Evolutionary conservation across 2,797 vertebrate species (phyloP).

Genomic region (Hippopotamyrus pictus): DNA sequence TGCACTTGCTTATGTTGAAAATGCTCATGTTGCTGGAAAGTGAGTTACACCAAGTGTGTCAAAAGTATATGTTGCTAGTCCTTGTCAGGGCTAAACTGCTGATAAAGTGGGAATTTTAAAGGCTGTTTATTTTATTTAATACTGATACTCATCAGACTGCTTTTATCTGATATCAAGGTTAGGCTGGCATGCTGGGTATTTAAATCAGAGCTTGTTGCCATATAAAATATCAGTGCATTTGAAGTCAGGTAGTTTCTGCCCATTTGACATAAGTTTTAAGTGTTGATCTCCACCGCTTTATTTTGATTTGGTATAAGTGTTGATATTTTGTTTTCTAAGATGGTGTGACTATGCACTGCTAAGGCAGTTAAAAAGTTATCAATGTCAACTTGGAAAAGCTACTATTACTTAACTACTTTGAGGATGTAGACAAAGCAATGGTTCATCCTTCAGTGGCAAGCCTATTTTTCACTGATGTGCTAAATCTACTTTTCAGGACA

Average conservation of each 20-base stretch:
- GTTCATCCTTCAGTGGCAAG: neutral
- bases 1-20: slow-evolving; percentile 78
- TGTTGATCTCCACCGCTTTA: neutral
- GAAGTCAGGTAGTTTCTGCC: neutral
- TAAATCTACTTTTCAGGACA: slow-evolving; percentile 66
- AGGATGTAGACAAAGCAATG: neutral
- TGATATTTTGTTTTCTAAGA: neutral
- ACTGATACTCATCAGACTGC: neutral
- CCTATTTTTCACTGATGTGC: neutral
- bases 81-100: neutral
- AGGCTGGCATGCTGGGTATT: neutral
- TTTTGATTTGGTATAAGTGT: neutral
- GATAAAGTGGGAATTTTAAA: neutral
- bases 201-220: neutral
- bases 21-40: slow-evolving; percentile 88
- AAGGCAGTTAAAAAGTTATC: neutral
- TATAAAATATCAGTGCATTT: neutral
- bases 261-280: neutral
- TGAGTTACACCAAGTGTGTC: slow-evolving; percentile 57
- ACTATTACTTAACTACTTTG: neutral
- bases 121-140: neutral
- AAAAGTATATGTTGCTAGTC: neutral
- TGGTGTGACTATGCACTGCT: neutral
- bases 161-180: neutral
- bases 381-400: neutral